phyloP scores from a whole-genome alignment of 2,113 vertebrate genomes.

The Poeciliopsis turrubarensis region DNA sequence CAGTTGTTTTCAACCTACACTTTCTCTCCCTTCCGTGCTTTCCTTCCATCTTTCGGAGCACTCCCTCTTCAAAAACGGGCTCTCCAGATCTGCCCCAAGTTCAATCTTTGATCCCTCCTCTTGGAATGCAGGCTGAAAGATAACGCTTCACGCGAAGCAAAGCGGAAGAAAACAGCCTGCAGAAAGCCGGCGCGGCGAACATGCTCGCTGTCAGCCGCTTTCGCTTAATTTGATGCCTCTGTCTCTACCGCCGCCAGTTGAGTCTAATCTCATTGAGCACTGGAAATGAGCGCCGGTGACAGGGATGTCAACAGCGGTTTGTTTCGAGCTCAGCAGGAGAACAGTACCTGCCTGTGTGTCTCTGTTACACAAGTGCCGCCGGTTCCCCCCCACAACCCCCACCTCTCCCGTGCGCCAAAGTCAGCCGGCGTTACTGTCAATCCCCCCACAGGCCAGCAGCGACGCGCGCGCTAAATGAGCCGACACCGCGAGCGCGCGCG shows the following conservation, averaged over 20 bases:
- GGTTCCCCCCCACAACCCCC: slow-evolving; percentile 60
- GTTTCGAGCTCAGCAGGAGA: slow-evolving; percentile 75
- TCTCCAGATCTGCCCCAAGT: slow-evolving; percentile 57
- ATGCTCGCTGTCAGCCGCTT: slow-evolving; percentile 77
- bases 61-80: slow-evolving; percentile 61
- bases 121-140: slow-evolving; percentile 71
- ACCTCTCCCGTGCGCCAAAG: slow-evolving; percentile 54
- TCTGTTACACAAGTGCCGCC: slow-evolving; percentile 72
- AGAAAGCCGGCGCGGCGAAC: slow-evolving; percentile 66
- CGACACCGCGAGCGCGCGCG: slow-evolving; percentile 29
- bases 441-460: slow-evolving; percentile 54
- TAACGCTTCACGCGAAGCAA: slow-evolving; percentile 71
- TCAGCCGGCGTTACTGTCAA: slow-evolving; percentile 74
- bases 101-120: slow-evolving; percentile 72
- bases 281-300: slow-evolving; percentile 80
- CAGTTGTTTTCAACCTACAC: slow-evolving; percentile 39
- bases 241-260: slow-evolving; percentile 72
- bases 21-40: slow-evolving; percentile 1
- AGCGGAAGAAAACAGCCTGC: slow-evolving; percentile 72
- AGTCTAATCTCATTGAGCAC: slow-evolving; percentile 75
- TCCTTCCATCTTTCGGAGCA: slow-evolving; percentile 17
- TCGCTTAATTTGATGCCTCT: slow-evolving; percentile 75
- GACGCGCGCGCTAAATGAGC: slow-evolving; percentile 72
- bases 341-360: slow-evolving; percentile 80
- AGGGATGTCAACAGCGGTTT: slow-evolving; percentile 82